Evolutionary conservation across 1,140 invertebrate species (phyloP), one percentile per base, ranked within the genome.

Genomic region (Pachypsylla venusta): DNA sequence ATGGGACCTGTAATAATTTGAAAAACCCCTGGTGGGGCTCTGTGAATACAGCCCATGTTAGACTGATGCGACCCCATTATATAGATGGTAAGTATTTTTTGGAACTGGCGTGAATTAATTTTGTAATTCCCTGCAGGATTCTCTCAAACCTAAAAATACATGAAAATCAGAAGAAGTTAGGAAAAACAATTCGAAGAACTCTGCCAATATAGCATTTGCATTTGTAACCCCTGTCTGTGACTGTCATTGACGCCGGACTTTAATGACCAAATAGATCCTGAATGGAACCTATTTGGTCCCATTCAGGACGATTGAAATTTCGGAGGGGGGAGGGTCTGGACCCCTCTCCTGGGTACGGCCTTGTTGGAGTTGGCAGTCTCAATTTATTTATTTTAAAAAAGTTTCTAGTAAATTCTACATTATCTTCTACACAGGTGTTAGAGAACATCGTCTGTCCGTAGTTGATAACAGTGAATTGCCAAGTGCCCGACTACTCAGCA

Each of bases 1-100:
- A 87, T 68, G 85, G 84, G 4, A 79, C 79, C n/a, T 87, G 85
- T 68, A 89, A 87, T 66, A 84, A 87, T 67, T 67, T 78, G 0
- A 65, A 72, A 10, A 66, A 80, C 22, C 74, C 72, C 3, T 72
- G 72, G 25, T 74, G 71, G 71, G 78, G 79, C 2, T 71, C 75
- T 62, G 68, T 73, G 2, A 74, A 77, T n/a, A 79, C 74, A 22
- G 75, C 73, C 1, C 79, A 81, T 66, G 75, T 75, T 56, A 69
- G 83, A 61, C 69, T 85, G 25, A 66, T 86, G 35, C 74, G 76
- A 58, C 75, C 83, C 1, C 75, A 74, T 66, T 85, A 85, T 67
- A 65, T 65, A 19, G 72, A 77, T 65, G 73, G 71, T 71, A 70
- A 68, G 67, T 66, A 12, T 35, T 35, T n/a, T 12, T 12, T 35